phyloP scores from a whole-genome alignment of 2,797 vertebrate genomes.

The Lepilemur septentrionalis region DNA sequence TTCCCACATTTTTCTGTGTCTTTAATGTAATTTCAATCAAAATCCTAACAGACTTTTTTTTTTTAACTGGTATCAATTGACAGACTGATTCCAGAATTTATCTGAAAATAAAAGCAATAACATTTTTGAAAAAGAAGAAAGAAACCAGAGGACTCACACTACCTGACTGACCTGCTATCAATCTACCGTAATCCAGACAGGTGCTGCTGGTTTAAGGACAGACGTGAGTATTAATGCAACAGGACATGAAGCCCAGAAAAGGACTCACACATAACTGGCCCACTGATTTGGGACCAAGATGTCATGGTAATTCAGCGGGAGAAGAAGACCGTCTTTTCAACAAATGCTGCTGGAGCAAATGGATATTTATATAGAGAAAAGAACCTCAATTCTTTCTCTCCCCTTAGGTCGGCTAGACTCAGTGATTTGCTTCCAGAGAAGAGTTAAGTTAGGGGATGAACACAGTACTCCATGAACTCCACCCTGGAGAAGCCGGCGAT shows the following conservation, averaged over 20 bases:
- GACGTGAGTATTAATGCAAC: rapidly evolving
- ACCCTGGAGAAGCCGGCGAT: rapidly evolving
- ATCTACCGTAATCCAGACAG: no score
- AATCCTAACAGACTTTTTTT: neutral
- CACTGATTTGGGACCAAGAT: neutral
- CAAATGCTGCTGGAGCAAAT: neutral
- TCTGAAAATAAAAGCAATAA: neutral
- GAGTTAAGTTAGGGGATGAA: neutral
- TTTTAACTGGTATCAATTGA: neutral
- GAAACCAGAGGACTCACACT: neutral
- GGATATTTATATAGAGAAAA: neutral
- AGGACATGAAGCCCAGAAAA: neutral
- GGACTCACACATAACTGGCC: neutral
- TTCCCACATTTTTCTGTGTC: neutral
- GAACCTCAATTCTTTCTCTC: neutral
- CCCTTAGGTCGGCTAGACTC: neutral
- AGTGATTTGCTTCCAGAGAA: no score
- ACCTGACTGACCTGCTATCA: neutral
- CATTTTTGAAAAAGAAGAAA: neutral
- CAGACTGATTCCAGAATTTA: neutral
- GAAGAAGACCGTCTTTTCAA: neutral
- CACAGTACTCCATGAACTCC: no score
- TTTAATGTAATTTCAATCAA: neutral
- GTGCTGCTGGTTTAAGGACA: neutral
- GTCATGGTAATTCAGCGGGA: neutral